A percentile compares a stretch with the other conserved stretches of the same genome.
Evolutionary conservation across 1,140 invertebrate species (phyloP).

Genomic region (Protaetia brevitarsis): DNA sequence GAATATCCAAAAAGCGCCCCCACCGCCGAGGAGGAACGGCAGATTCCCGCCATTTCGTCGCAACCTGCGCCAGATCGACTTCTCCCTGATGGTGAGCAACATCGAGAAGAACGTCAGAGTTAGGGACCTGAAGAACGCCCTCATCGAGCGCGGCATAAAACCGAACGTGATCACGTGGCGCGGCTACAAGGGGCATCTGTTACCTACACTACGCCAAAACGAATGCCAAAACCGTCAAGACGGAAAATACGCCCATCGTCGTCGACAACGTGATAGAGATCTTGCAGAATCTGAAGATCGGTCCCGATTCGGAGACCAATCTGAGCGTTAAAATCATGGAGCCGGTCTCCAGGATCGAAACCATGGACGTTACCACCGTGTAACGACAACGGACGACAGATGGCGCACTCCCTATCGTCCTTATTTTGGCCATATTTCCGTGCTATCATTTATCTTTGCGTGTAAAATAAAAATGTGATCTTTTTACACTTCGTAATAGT

Average conservation of each 20-base stretch:
- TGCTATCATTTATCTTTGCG: neutral
- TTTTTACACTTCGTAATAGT: too few relatives aligned
- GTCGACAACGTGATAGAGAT: slow-evolving; percentile 57
- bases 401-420: neutral
- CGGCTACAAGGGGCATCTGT: slow-evolving; percentile 61
- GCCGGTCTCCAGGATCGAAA: slow-evolving; percentile 52
- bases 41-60: slow-evolving; percentile 21
- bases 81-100: slow-evolving; percentile 60
- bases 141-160: slow-evolving; percentile 61
- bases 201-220: slow-evolving; percentile 64
- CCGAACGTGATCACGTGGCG: slow-evolving; percentile 65
- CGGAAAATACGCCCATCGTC: slow-evolving; percentile 41
- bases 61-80: slow-evolving; percentile 49
- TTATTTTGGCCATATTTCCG: neutral
- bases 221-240: slow-evolving; percentile 26
- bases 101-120: slow-evolving; percentile 60
- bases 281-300: slow-evolving; percentile 53
- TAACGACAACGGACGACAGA: too few relatives aligned
- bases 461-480: too few relatives aligned
- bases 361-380: slow-evolving; percentile 52
- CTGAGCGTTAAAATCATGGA: slow-evolving; percentile 51
- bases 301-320: slow-evolving; percentile 36
- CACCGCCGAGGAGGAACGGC: neutral
- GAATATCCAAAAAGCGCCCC: neutral
- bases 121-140: slow-evolving; percentile 62